Evolutionary conservation across 2,113 vertebrate species (phyloP).

Genomic region (Catharus fuscescens): DNA sequence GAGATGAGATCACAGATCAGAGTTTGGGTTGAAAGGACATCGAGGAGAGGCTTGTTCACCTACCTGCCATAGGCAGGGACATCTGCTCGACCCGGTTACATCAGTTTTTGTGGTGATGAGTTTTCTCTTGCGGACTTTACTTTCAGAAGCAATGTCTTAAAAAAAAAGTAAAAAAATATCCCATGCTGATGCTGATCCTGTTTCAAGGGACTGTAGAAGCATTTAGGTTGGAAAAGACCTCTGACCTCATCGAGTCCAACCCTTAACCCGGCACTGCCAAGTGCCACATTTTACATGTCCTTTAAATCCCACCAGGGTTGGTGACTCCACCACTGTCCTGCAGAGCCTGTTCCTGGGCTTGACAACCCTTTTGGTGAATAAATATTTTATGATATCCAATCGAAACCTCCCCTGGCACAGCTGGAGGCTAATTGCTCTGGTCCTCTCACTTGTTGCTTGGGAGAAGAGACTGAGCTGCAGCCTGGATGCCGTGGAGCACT

Average conservation of each 20-base stretch:
- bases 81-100: neutral
- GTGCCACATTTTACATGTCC: neutral
- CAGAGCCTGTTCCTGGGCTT: neutral
- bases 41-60: neutral
- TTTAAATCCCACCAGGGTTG: neutral
- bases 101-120: neutral
- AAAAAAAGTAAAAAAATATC: too few species aligned
- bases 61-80: neutral
- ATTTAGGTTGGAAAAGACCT: too few species aligned
- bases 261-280: neutral
- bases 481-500: neutral
- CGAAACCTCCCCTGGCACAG: neutral
- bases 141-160: fast-evolving
- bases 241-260: too few species aligned
- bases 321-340: neutral
- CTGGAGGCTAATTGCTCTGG: neutral
- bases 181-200: too few species aligned
- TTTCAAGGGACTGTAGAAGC: too few species aligned
- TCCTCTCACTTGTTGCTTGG: neutral
- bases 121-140: neutral
- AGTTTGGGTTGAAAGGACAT: neutral
- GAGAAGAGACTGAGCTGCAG: neutral
- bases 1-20: fast-evolving
- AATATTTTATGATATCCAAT: too few species aligned
- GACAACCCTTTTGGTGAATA: neutral